phyloP scores from a whole-genome alignment of 1,140 invertebrate genomes.

The Acyrthosiphon pisum region DNA sequence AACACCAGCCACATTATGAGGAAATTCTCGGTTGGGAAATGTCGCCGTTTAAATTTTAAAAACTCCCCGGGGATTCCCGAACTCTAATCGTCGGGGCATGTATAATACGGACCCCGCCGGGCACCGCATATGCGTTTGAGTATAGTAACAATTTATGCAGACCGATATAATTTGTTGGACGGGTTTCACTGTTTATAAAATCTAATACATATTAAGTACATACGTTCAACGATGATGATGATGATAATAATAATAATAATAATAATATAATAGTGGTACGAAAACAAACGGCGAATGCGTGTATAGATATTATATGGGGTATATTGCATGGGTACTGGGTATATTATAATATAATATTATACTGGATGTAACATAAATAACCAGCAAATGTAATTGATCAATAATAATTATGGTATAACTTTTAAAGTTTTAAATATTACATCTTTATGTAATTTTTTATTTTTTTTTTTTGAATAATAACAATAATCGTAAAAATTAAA shows the following conservation, averaged over 20 bases:
- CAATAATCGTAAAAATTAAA: neutral
- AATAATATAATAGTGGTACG: neutral
- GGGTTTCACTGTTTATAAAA: neutral
- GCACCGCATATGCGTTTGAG: neutral
- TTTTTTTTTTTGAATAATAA: too few relatives aligned
- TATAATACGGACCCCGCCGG: conserved; percentile 1
- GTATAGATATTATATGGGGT: too few relatives aligned
- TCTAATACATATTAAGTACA: neutral
- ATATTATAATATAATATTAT: neutral
- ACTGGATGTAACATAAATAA: neutral
- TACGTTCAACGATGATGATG: neutral
- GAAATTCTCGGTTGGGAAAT: neutral
- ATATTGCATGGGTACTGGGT: neutral
- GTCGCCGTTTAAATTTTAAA: conserved; percentile 4
- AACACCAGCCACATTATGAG: neutral
- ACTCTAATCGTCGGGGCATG: neutral
- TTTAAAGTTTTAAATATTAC: neutral
- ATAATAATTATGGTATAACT: neutral
- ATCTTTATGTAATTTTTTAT: too few relatives aligned
- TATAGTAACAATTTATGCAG: conserved; percentile 16
- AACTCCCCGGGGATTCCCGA: conserved; percentile 12
- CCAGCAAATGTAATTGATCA: neutral
- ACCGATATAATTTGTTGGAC: conserved; percentile 32
- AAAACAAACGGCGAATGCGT: neutral
- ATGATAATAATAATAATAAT: conserved; percentile 9